These are phyloP conservation scores for Salvelinus namaycush DNA, from an alignment of 2,113 vertebrate species.

Conservation along the genomic window DNA sequence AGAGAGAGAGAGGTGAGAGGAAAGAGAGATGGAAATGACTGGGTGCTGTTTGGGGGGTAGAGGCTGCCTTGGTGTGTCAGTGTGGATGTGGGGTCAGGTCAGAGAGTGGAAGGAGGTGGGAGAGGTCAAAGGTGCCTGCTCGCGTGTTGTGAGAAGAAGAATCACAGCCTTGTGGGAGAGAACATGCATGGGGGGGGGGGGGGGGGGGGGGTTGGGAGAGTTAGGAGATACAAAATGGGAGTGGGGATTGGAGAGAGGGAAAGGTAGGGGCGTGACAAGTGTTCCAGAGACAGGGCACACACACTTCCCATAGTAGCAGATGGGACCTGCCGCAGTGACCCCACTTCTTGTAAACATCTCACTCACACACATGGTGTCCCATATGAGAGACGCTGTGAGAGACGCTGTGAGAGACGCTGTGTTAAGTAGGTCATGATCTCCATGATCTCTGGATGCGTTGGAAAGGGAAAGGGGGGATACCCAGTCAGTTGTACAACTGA, in stretches of 20 bases:
- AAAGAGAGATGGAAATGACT: not conserved
- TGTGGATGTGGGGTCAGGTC: conserved; percentile 25
- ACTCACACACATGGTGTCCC: conserved; percentile 51
- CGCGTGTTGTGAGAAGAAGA: conserved; percentile 58
- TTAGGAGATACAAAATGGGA: conserved; percentile 10
- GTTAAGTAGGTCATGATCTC: conserved; percentile 50
- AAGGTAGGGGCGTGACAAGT: not conserved
- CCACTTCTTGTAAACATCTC: conserved; percentile 32
- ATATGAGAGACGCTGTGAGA: conserved; percentile 44
- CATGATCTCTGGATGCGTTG: conserved; percentile 45
- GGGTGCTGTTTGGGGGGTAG: conserved; percentile 17
- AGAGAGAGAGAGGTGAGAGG: no score
- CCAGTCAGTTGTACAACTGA: no score
- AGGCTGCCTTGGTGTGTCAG: not conserved
- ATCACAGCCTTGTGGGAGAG: conserved; percentile 54
- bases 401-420: conserved; percentile 27
- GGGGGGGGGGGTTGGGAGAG: conserved; percentile 9
- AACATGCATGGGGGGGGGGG: conserved; percentile 21
- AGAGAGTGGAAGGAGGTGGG: conserved; percentile 33
- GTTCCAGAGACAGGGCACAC: not conserved
- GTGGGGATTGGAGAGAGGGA: conserved; percentile 6
- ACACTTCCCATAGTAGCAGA: conserved; percentile 34
- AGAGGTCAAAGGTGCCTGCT: conserved; percentile 63
- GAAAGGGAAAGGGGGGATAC: not conserved
- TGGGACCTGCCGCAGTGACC: conserved; percentile 36